phyloP scores from a whole-genome alignment of 2,888 invertebrate species.

The Hoplodrina ambigua region DNA sequence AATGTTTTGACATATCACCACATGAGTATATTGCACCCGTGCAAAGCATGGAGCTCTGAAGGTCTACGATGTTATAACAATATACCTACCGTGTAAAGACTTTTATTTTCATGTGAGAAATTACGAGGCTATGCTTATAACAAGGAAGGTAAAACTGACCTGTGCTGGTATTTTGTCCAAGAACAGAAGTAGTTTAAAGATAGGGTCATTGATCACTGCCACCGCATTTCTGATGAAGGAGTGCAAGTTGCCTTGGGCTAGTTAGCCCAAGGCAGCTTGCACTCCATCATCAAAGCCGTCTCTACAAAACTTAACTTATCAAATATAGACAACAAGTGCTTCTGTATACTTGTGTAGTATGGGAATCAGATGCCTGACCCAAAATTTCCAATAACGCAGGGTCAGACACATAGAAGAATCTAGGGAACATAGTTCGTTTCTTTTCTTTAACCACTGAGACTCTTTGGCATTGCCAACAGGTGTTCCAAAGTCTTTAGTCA shows the following conservation, averaged over 20 bases:
- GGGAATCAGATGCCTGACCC: constrained; percentile 98
- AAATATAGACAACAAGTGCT: constrained; percentile 98
- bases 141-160: constrained; percentile 80
- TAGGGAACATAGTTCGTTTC: constrained; percentile 97
- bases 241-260: constrained; percentile 97
- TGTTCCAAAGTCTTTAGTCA: too few relatives aligned
- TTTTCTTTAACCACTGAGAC: constrained; percentile 98
- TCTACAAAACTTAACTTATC: constrained; percentile 99
- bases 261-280: too few relatives aligned
- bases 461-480: constrained; percentile 98
- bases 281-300: too few relatives aligned
- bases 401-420: constrained; percentile 98
- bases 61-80: too few relatives aligned
- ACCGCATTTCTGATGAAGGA: constrained; percentile 97
- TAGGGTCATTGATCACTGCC: constrained; percentile 95
- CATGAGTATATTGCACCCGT: too few relatives aligned
- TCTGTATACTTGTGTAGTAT: constrained; percentile 98
- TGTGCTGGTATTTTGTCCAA: constrained; percentile 98
- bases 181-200: constrained; percentile 96
- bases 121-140: background rate
- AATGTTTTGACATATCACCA: too few relatives aligned
- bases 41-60: too few relatives aligned
- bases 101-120: too few relatives aligned
- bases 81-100: too few relatives aligned
- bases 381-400: constrained; percentile 97